A percentile compares a stretch with the other conserved stretches of the same genome.
phyloP scores from a whole-genome alignment of 2,888 invertebrate species.

The Synergus umbraculus region DNA sequence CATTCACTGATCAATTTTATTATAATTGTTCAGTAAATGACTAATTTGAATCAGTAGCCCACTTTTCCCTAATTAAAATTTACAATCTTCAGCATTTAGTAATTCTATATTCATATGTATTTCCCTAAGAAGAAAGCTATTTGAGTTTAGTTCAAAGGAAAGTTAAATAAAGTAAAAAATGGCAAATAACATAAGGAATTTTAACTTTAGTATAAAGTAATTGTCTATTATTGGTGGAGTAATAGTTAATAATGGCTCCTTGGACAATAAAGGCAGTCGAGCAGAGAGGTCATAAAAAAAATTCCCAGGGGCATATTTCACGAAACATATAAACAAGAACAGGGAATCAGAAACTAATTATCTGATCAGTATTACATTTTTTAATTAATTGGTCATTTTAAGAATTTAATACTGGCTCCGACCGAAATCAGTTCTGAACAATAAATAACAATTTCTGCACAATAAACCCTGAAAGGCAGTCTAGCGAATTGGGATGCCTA shows the following conservation, averaged over 20 bases:
- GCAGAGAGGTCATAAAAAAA: background rate
- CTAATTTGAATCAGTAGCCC: too few relatives aligned
- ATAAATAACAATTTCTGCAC: background rate
- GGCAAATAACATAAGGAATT: background rate
- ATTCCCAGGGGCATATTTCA: background rate
- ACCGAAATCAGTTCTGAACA: background rate
- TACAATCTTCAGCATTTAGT: too few relatives aligned
- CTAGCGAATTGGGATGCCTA: conserved; percentile 15
- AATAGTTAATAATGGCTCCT: background rate
- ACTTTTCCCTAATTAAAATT: too few relatives aligned
- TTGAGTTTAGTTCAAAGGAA: background rate
- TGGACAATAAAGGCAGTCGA: conserved; percentile 7
- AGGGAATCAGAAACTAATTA: background rate
- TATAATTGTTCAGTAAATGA: too few relatives aligned
- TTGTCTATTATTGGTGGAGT: background rate
- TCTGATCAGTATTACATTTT: background rate
- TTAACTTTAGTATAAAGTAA: background rate
- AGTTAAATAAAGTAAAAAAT: background rate
- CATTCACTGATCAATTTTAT: too few relatives aligned
- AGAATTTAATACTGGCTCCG: background rate
- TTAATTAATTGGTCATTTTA: background rate
- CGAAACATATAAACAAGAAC: background rate
- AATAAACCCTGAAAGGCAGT: background rate
- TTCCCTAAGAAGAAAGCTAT: too few relatives aligned
- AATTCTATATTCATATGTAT: too few relatives aligned